A percentile compares a stretch with the other conserved stretches of the same genome.
Conservation (phyloP, 2,888 invertebrate species). For the Pheosia tremula region DNA sequence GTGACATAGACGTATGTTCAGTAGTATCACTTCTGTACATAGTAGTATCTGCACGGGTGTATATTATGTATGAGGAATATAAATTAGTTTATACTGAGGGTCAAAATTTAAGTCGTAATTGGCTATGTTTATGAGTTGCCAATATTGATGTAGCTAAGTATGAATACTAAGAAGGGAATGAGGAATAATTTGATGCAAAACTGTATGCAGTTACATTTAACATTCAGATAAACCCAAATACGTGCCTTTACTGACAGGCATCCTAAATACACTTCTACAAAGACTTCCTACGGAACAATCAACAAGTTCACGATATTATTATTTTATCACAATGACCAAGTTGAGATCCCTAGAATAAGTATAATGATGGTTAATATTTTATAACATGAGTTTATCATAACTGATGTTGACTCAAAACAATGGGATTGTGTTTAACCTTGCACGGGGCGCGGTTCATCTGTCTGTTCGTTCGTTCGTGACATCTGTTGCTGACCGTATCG, state of each 20-base stretch:
- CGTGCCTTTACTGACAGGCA: neutral
- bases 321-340: neutral
- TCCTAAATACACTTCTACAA: neutral
- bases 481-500: slow-evolving; percentile 42
- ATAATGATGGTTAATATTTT: neutral
- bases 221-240: neutral
- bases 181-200: neutral
- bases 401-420: slow-evolving; percentile 31
- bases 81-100: slow-evolving; percentile 13
- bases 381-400: neutral
- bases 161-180: neutral
- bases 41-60: slow-evolving; percentile 17
- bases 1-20: slow-evolving; percentile 26
- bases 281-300: neutral
- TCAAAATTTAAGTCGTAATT: slow-evolving; percentile 5
- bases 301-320: neutral
- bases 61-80: slow-evolving; percentile 16
- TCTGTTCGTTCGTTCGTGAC: slow-evolving; percentile 47
- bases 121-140: slow-evolving; percentile 13
- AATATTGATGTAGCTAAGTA: slow-evolving; percentile 16
- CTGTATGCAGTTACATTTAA: neutral
- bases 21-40: slow-evolving; percentile 19
- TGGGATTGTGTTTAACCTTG: slow-evolving; percentile 31
- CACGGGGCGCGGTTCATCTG: slow-evolving; percentile 37
- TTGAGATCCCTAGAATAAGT: neutral